phyloP scores from a whole-genome alignment of 2,113 vertebrate genomes.

The Neopipo cinnamomea region DNA sequence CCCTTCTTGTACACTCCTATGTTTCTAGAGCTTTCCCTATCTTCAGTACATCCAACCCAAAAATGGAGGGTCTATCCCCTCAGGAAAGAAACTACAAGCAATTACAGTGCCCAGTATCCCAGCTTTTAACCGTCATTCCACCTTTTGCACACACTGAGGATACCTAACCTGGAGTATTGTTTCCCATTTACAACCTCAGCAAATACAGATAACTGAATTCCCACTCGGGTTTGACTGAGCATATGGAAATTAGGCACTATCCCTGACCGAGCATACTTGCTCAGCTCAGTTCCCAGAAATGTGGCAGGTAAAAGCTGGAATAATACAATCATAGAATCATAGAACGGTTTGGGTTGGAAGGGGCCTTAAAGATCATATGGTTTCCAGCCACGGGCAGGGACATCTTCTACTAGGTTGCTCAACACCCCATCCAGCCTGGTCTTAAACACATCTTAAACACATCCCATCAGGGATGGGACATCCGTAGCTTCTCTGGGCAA shows the following conservation, averaged over 20 bases:
- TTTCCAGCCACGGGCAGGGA: not conserved
- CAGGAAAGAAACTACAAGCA: not conserved
- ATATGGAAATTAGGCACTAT: not conserved
- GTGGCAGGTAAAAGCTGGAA: not conserved
- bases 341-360: not conserved
- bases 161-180: rapidly evolving
- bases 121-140: not conserved
- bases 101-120: too few relatives aligned
- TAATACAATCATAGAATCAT: not conserved
- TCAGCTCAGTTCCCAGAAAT: not conserved
- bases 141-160: not conserved
- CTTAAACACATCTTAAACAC: too few relatives aligned
- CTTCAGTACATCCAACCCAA: not conserved
- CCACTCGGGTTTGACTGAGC: not conserved
- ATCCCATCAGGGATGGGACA: not conserved
- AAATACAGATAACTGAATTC: rapidly evolving
- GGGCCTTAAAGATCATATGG: not conserved
- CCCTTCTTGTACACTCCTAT: rapidly evolving
- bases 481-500: not conserved
- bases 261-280: not conserved
- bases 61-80: not conserved
- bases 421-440: not conserved
- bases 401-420: not conserved
- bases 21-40: not conserved
- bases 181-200: not conserved